phyloP scores from a whole-genome alignment of 2,888 invertebrate species.

The Parnassius orleans region DNA sequence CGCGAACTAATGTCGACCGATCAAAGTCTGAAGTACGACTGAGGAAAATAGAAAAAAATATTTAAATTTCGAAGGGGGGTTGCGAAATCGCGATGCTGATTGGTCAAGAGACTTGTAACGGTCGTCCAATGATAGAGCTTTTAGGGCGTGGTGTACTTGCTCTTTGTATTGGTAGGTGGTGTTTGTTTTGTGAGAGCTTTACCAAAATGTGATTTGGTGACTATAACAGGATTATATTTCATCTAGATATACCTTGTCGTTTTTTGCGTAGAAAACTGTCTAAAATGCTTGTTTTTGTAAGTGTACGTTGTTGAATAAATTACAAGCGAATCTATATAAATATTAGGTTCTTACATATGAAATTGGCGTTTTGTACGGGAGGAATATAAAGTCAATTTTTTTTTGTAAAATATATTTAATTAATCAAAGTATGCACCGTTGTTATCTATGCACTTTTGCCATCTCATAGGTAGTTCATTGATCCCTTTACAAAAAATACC shows the following conservation, averaged over 20 bases:
- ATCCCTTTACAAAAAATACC: too few relatives aligned
- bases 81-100: conserved; percentile 40
- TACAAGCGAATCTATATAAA: too few relatives aligned
- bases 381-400: too few relatives aligned
- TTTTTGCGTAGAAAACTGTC: too few relatives aligned
- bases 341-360: too few relatives aligned
- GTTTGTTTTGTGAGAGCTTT: background rate
- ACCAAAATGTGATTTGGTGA: background rate
- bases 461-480: too few relatives aligned
- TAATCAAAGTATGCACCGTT: too few relatives aligned
- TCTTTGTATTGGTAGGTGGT: background rate
- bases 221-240: background rate
- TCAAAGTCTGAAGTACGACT: conserved; percentile 42
- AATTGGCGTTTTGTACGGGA: too few relatives aligned
- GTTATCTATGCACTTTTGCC: too few relatives aligned
- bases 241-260: background rate
- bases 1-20: conserved; percentile 29
- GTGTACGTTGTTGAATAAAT: too few relatives aligned
- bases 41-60: conserved; percentile 44
- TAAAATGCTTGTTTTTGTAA: too few relatives aligned
- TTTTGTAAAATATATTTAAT: too few relatives aligned
- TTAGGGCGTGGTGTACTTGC: conserved; percentile 37
- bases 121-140: conserved; percentile 46
- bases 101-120: conserved; percentile 40
- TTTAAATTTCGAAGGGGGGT: conserved; percentile 62